Evolutionary conservation across 2,113 vertebrate genomes (phyloP).

Genomic region (Callithrix jacchus): DNA sequence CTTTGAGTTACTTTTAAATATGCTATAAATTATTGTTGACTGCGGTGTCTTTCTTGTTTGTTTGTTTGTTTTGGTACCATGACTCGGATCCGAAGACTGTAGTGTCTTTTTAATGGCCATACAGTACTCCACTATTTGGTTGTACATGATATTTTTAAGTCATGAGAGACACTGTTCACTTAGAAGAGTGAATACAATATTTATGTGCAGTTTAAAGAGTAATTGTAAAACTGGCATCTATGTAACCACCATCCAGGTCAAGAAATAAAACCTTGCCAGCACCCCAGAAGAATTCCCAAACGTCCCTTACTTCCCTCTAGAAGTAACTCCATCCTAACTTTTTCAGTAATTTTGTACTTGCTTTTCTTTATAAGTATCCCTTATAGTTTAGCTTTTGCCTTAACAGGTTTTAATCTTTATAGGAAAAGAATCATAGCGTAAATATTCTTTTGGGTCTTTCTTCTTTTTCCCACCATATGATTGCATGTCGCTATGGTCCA

Average conservation of each 20-base stretch:
- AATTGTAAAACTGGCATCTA: background rate
- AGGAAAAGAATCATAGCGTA: background rate
- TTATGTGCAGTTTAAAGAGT: background rate
- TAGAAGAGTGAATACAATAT: background rate
- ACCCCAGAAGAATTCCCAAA: background rate
- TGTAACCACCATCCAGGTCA: background rate
- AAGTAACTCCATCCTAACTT: background rate
- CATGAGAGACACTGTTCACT: background rate
- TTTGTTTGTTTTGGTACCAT: too few species aligned
- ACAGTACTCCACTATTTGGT: background rate
- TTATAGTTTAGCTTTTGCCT: background rate
- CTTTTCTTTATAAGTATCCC: background rate
- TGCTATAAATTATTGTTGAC: too few species aligned
- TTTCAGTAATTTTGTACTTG: background rate
- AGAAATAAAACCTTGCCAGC: background rate
- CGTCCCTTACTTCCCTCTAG: background rate
- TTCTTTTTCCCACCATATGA: background rate
- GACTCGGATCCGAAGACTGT: too few species aligned
- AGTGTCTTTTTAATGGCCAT: background rate
- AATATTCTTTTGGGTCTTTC: too few species aligned
- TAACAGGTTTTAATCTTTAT: background rate
- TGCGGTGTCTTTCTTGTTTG: background rate
- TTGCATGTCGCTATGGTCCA: fast-evolving
- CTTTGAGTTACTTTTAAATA: too few species aligned
- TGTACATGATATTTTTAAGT: background rate